Evolutionary conservation across 2,888 invertebrate genomes (phyloP).

Genomic region (Oxytorus armatus): DNA sequence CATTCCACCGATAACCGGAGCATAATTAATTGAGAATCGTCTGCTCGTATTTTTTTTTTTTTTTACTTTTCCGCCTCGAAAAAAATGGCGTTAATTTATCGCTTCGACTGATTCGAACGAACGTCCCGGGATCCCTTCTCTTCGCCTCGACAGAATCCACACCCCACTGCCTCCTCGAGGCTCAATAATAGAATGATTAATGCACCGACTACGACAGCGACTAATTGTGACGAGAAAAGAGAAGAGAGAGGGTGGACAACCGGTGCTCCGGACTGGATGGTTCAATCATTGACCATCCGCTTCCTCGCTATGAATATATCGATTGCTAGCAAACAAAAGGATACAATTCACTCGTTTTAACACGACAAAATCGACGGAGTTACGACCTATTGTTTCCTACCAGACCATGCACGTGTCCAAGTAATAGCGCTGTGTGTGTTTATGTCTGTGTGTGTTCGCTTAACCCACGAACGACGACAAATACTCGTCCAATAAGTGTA

Average conservation of each 20-base stretch:
- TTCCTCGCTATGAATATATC: background rate
- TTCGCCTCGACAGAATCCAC: background rate
- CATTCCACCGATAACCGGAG: conserved; percentile 12
- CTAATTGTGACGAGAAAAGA: conserved; percentile 47
- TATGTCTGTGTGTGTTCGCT: background rate
- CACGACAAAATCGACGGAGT: background rate
- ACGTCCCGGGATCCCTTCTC: background rate
- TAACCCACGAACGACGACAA: background rate
- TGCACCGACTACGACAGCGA: conserved; percentile 6
- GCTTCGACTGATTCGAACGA: background rate
- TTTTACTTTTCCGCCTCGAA: background rate
- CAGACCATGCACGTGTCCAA: background rate
- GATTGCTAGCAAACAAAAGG: background rate
- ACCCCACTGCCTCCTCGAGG: background rate
- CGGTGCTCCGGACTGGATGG: background rate
- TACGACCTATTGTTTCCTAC: background rate
- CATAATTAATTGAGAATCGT: conserved; percentile 15
- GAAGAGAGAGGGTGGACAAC: background rate
- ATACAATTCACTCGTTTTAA: background rate
- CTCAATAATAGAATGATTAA: conserved; percentile 55
- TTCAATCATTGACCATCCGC: conserved; percentile 19
- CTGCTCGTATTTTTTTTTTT: conserved; percentile 2
- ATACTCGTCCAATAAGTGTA: conserved; percentile 33
- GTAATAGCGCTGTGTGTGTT: background rate
- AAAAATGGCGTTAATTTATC: conserved; percentile 32